Conservation (phyloP, 1,140 invertebrate species). For the Leptinotarsa lineolata region DNA sequence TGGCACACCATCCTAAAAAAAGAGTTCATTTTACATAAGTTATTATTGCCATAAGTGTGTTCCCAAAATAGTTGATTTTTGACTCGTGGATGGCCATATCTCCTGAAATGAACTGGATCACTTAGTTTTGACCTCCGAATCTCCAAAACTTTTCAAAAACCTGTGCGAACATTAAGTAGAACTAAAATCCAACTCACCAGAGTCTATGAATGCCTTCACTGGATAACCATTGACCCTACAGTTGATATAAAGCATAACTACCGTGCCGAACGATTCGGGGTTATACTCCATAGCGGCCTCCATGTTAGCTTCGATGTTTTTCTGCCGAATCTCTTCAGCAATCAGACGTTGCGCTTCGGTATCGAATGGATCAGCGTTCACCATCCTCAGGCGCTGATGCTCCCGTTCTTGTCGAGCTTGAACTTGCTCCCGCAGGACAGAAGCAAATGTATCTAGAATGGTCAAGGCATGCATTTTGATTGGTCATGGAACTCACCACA, state of each 20-base stretch:
- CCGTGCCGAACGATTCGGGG: constrained; percentile 96
- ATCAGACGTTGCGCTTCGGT: constrained; percentile 92
- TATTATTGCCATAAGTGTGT: too few species aligned
- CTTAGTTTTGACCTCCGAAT: too few species aligned
- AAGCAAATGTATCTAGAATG: constrained; percentile 75
- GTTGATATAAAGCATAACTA: constrained; percentile 97
- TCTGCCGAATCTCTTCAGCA: constrained; percentile 92
- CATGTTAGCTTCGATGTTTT: constrained; percentile 98
- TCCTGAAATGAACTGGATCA: too few species aligned
- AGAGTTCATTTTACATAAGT: too few species aligned
- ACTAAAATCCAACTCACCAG: constrained; percentile 64
- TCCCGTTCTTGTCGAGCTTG: constrained; percentile 77
- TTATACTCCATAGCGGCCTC: constrained; percentile 98
- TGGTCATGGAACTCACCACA: too few species aligned
- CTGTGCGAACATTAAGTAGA: background rate
- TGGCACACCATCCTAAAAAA: too few species aligned
- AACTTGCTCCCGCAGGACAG: constrained; percentile 81
- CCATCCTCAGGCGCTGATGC: constrained; percentile 81
- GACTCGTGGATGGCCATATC: too few species aligned
- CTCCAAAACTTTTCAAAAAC: too few species aligned
- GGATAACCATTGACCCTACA: constrained; percentile 94
- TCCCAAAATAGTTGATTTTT: too few species aligned
- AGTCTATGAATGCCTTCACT: constrained; percentile 98
- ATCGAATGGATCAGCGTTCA: constrained; percentile 94
- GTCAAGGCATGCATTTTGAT: background rate